phyloP scores from a whole-genome alignment of 2,888 invertebrate genomes.

The Thera britannica region DNA sequence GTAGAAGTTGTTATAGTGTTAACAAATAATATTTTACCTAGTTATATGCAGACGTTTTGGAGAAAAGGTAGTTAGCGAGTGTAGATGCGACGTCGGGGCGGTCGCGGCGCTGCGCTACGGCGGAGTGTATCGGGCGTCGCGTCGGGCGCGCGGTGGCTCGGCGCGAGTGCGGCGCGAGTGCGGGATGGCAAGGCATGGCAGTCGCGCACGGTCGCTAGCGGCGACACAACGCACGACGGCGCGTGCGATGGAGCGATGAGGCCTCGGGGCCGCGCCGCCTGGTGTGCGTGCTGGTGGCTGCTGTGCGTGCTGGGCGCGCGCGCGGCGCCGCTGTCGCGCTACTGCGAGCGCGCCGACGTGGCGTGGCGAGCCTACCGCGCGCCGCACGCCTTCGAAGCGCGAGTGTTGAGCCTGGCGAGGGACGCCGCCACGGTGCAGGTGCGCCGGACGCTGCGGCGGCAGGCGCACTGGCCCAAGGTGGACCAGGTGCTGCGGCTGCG shows the following conservation, averaged over 20 bases:
- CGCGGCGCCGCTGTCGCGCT: slow-evolving; percentile 69
- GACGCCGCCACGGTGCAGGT: slow-evolving; percentile 78
- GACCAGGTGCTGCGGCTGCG: slow-evolving; percentile 70
- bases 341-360: slow-evolving; percentile 83
- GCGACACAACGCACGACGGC: slow-evolving; percentile 57
- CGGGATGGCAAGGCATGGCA: slow-evolving; percentile 48
- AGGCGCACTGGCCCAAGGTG: slow-evolving; percentile 77
- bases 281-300: slow-evolving; percentile 79
- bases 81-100: neutral
- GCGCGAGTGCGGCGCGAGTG: slow-evolving; percentile 17
- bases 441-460: slow-evolving; percentile 70
- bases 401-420: slow-evolving; percentile 73
- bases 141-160: neutral
- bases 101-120: neutral
- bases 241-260: slow-evolving; percentile 82
- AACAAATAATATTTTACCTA: too few relatives aligned
- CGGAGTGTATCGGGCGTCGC: neutral
- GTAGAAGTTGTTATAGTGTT: too few relatives aligned
- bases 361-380: slow-evolving; percentile 82
- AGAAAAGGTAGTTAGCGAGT: neutral
- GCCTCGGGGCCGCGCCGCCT: slow-evolving; percentile 79
- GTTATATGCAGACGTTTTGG: neutral
- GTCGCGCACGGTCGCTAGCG: slow-evolving; percentile 74
- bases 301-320: slow-evolving; percentile 68
- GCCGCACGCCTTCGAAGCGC: slow-evolving; percentile 80